phyloP scores from a whole-genome alignment of 2,113 vertebrate genomes.

The Engystomops pustulosus region DNA sequence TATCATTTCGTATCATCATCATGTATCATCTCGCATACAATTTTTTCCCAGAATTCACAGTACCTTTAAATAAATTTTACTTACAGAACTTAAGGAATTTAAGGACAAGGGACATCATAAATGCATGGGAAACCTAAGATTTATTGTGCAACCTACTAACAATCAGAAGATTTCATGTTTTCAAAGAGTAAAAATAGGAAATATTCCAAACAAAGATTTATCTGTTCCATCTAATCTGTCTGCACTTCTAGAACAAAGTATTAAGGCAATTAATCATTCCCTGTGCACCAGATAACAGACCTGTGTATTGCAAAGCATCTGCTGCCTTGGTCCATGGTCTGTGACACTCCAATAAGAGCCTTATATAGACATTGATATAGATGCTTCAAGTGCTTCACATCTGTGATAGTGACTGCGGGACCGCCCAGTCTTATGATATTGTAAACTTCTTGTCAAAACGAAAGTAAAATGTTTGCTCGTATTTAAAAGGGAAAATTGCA shows the following conservation, averaged over 20 bases:
- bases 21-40: neutral
- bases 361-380: neutral
- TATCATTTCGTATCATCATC: neutral
- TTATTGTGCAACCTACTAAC: too few species aligned
- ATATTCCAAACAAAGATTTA: constrained; percentile 1
- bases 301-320: neutral
- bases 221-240: neutral
- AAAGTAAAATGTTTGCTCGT: too few species aligned
- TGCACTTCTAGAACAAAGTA: constrained; percentile 11
- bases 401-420: neutral
- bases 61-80: neutral
- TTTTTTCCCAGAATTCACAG: neutral
- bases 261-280: neutral
- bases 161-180: neutral
- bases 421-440: neutral
- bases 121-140: neutral
- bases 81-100: neutral
- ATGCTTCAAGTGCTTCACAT: neutral
- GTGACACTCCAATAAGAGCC: neutral
- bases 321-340: neutral
- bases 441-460: too few species aligned
- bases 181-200: neutral
- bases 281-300: neutral
- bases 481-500: too few species aligned
- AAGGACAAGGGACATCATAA: neutral